phyloP scores from a whole-genome alignment of 2,888 invertebrate genomes.

The Microchrysa polita region DNA sequence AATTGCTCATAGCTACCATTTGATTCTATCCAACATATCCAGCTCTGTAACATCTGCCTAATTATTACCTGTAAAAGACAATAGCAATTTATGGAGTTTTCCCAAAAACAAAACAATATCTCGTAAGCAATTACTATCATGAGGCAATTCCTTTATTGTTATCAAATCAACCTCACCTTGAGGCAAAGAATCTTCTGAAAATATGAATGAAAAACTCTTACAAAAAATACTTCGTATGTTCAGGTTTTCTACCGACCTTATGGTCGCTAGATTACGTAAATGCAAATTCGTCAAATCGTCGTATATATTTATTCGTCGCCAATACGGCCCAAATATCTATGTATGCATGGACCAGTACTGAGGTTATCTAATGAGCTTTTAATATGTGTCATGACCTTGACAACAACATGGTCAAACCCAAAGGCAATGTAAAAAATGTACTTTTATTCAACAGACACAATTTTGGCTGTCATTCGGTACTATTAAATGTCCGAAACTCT shows the following conservation, averaged over 20 bases:
- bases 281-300: conserved; percentile 34
- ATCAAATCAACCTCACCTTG: conserved; percentile 27
- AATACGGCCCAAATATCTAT: not conserved
- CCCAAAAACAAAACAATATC: too few relatives aligned
- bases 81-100: not conserved
- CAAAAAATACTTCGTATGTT: conserved; percentile 1
- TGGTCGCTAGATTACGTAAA: conserved; percentile 16
- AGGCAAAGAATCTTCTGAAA: conserved; percentile 21
- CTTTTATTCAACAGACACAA: conserved; percentile 40
- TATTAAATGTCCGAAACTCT: conserved; percentile 29
- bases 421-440: conserved; percentile 27
- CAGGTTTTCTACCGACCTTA: not conserved
- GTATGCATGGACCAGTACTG: conserved; percentile 5
- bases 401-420: conserved; percentile 33
- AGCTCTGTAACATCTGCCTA: not conserved
- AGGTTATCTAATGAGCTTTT: conserved; percentile 37
- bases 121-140: conserved; percentile 23
- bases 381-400: conserved; percentile 44
- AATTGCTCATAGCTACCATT: too few relatives aligned
- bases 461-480: conserved; percentile 33
- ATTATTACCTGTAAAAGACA: not conserved
- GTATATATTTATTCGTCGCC: conserved; percentile 4
- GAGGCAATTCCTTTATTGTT: too few relatives aligned
- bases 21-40: too few relatives aligned
- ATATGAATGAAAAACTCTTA: conserved; percentile 3